These are phyloP conservation scores for Neolamprologus kungweensis DNA, from an alignment of 2,113 vertebrate genomes.

Conservation along the genomic window DNA sequence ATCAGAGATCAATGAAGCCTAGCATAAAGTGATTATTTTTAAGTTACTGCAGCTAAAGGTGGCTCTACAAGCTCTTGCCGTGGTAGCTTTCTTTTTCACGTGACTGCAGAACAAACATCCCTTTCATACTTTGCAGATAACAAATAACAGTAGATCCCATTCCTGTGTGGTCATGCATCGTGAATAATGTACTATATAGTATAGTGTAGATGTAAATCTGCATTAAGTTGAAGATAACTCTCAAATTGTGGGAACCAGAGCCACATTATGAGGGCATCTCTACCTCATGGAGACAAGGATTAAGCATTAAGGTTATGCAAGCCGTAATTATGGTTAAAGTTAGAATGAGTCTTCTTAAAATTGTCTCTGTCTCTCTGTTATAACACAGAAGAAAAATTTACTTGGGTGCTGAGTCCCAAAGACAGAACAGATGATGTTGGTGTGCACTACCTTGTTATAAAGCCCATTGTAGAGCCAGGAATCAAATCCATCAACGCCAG, in stretches of 20 bases:
- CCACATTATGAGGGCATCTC: neutral
- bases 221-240: neutral
- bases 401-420: constrained; percentile 82
- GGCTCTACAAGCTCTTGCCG: neutral
- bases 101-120: neutral
- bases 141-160: neutral
- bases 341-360: neutral
- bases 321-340: neutral
- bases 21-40: neutral
- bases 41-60: neutral
- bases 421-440: constrained; percentile 74
- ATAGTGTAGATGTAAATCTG: neutral
- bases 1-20: neutral
- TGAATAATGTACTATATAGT: neutral
- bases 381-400: constrained; percentile 73
- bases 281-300: neutral
- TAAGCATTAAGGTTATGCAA: neutral
- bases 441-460: constrained; percentile 78
- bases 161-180: neutral
- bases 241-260: neutral
- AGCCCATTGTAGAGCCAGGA: constrained; percentile 67
- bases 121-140: neutral
- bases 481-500: constrained; percentile 62
- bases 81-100: neutral
- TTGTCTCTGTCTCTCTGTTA: neutral